Conservation (phyloP, 2,888 invertebrate genomes). For the Sylvicola cinctus region DNA sequence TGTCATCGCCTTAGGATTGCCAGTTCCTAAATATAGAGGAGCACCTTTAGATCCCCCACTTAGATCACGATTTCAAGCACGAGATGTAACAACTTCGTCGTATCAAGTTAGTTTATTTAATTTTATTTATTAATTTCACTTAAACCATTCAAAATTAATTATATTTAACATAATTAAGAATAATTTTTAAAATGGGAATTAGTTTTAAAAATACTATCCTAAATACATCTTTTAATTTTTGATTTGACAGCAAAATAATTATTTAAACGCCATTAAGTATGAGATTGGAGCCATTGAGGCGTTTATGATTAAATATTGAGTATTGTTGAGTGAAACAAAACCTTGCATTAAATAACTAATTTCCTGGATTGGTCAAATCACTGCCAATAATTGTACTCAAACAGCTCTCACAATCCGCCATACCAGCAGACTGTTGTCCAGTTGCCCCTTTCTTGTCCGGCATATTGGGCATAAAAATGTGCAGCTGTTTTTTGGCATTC, state of each 20-base stretch:
- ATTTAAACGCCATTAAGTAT: background rate
- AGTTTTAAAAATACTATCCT: too few species aligned
- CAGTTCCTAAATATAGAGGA: slow-evolving; percentile 72
- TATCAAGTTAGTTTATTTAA: slow-evolving; percentile 12
- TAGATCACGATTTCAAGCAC: slow-evolving; percentile 83
- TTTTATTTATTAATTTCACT: slow-evolving; percentile 2
- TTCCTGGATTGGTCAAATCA: slow-evolving; percentile 2
- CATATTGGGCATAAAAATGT: slow-evolving; percentile 51
- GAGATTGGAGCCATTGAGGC: too few species aligned
- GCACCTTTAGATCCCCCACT: slow-evolving; percentile 92
- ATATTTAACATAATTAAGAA: too few species aligned
- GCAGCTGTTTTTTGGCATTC: slow-evolving; percentile 39
- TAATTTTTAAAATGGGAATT: slow-evolving; percentile 4
- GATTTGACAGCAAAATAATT: background rate
- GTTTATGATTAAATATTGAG: too few species aligned
- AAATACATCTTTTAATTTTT: background rate
- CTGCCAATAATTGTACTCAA: slow-evolving; percentile 4
- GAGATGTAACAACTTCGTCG: slow-evolving; percentile 41
- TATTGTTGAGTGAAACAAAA: too few species aligned
- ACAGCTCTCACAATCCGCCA: slow-evolving; percentile 5
- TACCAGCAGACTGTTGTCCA: slow-evolving; percentile 8
- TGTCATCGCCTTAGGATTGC: slow-evolving; percentile 80
- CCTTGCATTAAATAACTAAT: too few species aligned
- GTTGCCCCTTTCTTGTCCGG: slow-evolving; percentile 27
- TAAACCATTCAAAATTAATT: background rate